Percentiles rank a stretch among this genome's conserved stretches.
Conservation (phyloP, 2,797 vertebrate genomes). For the Potorous gilbertii region DNA sequence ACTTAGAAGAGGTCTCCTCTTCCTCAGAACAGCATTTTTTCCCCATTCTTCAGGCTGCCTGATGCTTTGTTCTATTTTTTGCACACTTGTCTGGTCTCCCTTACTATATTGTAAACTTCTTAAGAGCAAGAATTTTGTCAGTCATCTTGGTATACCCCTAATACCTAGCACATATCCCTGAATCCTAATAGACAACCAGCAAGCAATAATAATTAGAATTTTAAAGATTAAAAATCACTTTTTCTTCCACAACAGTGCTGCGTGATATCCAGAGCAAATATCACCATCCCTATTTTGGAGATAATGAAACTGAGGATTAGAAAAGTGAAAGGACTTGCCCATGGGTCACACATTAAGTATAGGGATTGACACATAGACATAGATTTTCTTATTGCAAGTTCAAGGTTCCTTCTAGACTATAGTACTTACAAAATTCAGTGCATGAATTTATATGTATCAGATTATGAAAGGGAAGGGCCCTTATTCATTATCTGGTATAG, state of each 20-base stretch:
- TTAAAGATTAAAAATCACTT: not conserved
- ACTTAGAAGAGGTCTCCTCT: not conserved
- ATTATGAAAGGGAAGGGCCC: not conserved
- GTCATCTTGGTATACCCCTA: not conserved
- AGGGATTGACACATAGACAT: not conserved
- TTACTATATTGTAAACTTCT: constrained; percentile 7
- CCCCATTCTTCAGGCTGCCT: not conserved
- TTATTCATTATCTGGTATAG: not conserved
- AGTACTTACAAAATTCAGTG: not conserved
- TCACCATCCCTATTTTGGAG: not conserved
- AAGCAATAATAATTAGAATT: not conserved
- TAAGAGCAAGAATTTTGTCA: not conserved
- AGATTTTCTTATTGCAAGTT: not conserved
- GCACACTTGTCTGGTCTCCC: not conserved
- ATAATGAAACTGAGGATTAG: not conserved
- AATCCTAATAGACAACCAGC: not conserved
- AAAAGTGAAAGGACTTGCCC: not conserved
- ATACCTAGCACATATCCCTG: not conserved
- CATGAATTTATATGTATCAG: not conserved
- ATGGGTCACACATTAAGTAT: not conserved
- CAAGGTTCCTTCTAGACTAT: not conserved
- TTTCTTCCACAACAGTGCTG: not conserved
- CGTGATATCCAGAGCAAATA: not conserved
- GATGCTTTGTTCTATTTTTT: not conserved
- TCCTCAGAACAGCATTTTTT: not conserved